A percentile compares a stretch with the other conserved stretches of the same genome.
phyloP scores from a whole-genome alignment of 2,797 vertebrate species.

The Bovichtus diacanthus region DNA sequence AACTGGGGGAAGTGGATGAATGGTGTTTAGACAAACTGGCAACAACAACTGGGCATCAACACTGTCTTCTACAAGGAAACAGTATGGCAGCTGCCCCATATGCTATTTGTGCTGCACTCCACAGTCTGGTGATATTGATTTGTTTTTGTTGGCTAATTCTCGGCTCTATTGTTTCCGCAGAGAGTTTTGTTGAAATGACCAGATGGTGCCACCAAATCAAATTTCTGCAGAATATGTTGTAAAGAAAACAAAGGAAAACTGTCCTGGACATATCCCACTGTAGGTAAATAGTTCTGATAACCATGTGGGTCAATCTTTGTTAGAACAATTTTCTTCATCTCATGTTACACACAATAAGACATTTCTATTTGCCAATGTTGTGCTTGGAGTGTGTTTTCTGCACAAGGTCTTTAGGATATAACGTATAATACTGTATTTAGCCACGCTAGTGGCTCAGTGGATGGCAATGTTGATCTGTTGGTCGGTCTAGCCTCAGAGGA shows the following conservation, averaged over 20 bases:
- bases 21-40: constrained; percentile 8
- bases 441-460: no score
- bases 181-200: constrained; percentile 48
- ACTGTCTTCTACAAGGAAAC: constrained; percentile 1
- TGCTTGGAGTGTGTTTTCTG: neutral
- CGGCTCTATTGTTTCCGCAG: constrained; percentile 29
- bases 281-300: neutral
- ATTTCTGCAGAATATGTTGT: constrained; percentile 15
- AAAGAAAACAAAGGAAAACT: constrained; percentile 34
- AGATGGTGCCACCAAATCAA: constrained; percentile 52
- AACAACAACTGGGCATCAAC: neutral
- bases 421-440: neutral
- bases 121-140: constrained; percentile 56
- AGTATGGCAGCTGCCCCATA: constrained; percentile 6
- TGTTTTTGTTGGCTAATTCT: constrained; percentile 25
- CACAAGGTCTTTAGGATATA: neutral
- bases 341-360: no score
- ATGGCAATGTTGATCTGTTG: no score
- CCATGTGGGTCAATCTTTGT: constrained; percentile 1
- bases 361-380: neutral
- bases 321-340: no score
- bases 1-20: constrained; percentile 2
- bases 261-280: neutral
- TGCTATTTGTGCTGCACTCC: constrained; percentile 19
- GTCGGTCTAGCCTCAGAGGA: neutral